phyloP scores from a whole-genome alignment of 2,888 invertebrate genomes.

The Diarsia dahlii region DNA sequence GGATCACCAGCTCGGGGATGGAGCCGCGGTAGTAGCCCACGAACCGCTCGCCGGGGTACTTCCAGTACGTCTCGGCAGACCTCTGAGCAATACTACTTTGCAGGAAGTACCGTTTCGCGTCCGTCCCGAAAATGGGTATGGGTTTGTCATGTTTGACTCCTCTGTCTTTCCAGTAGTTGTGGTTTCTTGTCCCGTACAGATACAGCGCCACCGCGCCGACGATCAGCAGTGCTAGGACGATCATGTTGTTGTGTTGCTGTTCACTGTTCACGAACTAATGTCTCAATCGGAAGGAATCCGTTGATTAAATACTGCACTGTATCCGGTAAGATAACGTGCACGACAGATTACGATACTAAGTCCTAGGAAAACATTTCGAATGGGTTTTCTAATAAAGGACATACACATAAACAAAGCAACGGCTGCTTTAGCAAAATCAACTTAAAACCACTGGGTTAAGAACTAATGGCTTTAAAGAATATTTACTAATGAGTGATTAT shows the following conservation, averaged over 20 bases:
- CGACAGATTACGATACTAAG: constrained; percentile 29
- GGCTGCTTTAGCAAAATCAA: constrained; percentile 22
- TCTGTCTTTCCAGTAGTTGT: constrained; percentile 75
- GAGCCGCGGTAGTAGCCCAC: constrained; percentile 78
- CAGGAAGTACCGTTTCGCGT: constrained; percentile 70
- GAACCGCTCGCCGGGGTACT: constrained; percentile 76
- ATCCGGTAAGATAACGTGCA: constrained; percentile 52
- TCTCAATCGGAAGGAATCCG: background rate
- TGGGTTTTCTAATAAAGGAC: constrained; percentile 41
- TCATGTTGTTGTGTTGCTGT: constrained; percentile 51
- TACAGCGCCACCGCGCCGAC: constrained; percentile 70
- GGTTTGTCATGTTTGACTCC: constrained; percentile 78
- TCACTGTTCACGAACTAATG: constrained; percentile 15
- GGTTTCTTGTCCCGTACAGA: constrained; percentile 72
- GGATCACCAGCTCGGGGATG: constrained; percentile 75
- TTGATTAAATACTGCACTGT: constrained; percentile 52
- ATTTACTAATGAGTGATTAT: constrained; percentile 18
- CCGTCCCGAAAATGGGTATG: constrained; percentile 76
- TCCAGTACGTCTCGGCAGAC: constrained; percentile 75
- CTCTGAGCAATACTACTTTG: constrained; percentile 73
- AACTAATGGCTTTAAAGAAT: constrained; percentile 1
- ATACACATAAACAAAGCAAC: constrained; percentile 14
- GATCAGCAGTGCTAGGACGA: constrained; percentile 56
- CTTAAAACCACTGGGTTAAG: constrained; percentile 24
- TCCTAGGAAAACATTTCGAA: constrained; percentile 6